A percentile compares a stretch with the other conserved stretches of the same genome.
phyloP scores from a whole-genome alignment of 2,113 vertebrate species.

The Tychaedon coryphoeus region DNA sequence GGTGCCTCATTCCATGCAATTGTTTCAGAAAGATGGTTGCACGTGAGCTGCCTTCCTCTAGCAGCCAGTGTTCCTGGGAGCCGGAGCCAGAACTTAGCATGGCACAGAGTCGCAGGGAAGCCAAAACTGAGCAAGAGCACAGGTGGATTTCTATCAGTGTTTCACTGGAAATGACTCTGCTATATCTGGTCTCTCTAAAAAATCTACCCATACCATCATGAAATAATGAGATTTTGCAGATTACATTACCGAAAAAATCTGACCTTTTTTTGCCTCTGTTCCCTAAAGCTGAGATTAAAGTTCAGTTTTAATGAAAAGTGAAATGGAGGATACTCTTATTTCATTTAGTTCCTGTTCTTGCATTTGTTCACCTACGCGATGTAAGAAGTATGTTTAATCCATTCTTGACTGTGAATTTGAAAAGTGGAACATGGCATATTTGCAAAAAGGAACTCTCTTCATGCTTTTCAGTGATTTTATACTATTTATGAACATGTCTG shows the following conservation, averaged over 20 bases:
- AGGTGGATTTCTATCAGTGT: not conserved
- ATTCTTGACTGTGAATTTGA: not conserved
- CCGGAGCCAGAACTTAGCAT: not conserved
- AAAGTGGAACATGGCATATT: not conserved
- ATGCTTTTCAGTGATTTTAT: not conserved
- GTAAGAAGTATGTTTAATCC: not conserved
- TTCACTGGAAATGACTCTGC: not conserved
- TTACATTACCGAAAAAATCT: not conserved
- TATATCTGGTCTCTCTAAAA: not conserved
- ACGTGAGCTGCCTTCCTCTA: not conserved
- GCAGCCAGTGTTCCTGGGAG: not conserved
- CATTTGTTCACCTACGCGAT: not conserved
- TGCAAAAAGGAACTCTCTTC: not conserved
- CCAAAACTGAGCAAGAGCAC: fast-evolving
- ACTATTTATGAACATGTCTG: not conserved
- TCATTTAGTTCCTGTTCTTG: not conserved
- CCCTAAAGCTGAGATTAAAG: not conserved
- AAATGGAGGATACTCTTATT: not conserved
- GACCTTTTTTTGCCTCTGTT: not conserved
- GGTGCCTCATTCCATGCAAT: not conserved
- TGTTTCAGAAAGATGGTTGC: not conserved
- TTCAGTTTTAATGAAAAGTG: not conserved
- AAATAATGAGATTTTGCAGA: not conserved
- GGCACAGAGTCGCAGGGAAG: not conserved
- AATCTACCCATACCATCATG: not conserved